Conservation (phyloP, 2,113 vertebrate species). For the Caretta caretta region DNA sequence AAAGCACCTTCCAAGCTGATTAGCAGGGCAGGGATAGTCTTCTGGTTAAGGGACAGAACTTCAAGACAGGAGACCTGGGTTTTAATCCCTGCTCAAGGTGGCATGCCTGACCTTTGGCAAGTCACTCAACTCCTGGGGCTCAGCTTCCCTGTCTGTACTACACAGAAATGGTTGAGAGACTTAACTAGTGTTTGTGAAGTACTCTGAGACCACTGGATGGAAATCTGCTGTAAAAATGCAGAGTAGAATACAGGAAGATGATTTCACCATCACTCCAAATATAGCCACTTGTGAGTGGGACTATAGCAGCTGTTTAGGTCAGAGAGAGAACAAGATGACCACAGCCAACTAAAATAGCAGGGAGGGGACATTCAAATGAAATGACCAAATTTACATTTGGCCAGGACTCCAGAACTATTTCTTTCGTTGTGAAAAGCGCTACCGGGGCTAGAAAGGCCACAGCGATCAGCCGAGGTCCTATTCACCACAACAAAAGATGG, state of each 20-base stretch:
- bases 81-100: neutral
- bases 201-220: too few relatives aligned
- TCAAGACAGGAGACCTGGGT: neutral
- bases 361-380: too few relatives aligned
- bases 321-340: neutral
- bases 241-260: neutral
- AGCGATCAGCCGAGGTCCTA: neutral
- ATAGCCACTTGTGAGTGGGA: neutral
- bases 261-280: neutral
- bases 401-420: neutral
- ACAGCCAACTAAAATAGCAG: neutral
- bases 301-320: neutral
- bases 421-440: neutral
- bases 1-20: neutral
- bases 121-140: too few relatives aligned
- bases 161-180: too few relatives aligned
- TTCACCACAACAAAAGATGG: neutral
- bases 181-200: too few relatives aligned
- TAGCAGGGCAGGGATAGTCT: neutral
- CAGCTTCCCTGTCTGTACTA: too few relatives aligned
- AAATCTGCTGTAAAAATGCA: too few relatives aligned
- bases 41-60: neutral
- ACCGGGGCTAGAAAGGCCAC: neutral
- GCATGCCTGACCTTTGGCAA: neutral
- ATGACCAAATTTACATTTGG: neutral